Evolutionary conservation across 2,113 vertebrate species (phyloP).

Genomic region (Barnardius zonarius): DNA sequence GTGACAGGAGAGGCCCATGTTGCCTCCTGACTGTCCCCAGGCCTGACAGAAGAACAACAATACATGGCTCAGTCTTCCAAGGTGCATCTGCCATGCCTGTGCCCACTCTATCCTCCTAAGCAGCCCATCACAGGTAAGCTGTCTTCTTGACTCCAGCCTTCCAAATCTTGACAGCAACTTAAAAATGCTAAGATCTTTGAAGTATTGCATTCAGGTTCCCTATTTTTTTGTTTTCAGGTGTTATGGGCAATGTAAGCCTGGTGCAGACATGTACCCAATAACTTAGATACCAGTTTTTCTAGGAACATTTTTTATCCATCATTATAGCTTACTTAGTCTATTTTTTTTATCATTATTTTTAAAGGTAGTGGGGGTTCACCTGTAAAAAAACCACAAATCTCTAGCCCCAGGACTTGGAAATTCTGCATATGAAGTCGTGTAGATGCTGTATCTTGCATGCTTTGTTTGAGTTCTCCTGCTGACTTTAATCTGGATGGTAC

Average conservation of each 20-base stretch:
- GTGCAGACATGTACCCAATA: background rate
- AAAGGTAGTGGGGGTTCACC: background rate
- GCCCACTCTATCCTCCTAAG: background rate
- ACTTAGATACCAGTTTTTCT: background rate
- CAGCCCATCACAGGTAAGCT: background rate
- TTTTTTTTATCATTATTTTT: background rate
- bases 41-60: background rate
- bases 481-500: background rate
- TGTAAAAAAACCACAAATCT: background rate
- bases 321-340: background rate
- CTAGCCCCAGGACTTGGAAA: background rate
- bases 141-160: background rate
- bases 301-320: background rate
- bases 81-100: background rate
- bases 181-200: background rate
- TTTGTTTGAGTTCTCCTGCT: background rate
- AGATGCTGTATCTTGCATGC: background rate
- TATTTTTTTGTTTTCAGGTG: background rate
- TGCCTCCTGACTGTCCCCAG: background rate
- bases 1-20: background rate
- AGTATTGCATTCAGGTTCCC: background rate
- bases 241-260: rapidly evolving
- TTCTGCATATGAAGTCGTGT: background rate
- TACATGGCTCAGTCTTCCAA: background rate
- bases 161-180: background rate